Percentiles rank a stretch among this genome's conserved stretches.
Conservation (phyloP, 1,140 invertebrate species). For the Laupala kohalensis region DNA sequence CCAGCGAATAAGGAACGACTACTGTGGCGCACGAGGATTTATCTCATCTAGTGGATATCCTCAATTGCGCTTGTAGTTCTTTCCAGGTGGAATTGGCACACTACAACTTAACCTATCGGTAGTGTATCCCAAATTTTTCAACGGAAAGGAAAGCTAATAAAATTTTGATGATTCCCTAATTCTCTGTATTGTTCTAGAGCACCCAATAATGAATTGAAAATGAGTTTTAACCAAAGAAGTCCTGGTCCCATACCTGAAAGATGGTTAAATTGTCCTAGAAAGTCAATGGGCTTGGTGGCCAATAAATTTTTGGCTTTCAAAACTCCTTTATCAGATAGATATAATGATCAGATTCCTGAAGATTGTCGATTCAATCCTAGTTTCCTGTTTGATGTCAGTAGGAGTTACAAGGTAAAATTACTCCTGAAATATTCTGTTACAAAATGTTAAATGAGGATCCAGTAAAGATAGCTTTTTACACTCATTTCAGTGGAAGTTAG, state of each 20-base stretch:
- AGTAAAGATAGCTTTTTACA: neutral
- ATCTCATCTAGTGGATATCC: too few relatives aligned
- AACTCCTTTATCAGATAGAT: constrained; percentile 67
- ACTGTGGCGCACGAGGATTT: too few relatives aligned
- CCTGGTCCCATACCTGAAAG: constrained; percentile 65
- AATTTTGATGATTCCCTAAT: too few relatives aligned
- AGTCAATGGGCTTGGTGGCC: constrained; percentile 55
- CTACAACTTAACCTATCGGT: too few relatives aligned
- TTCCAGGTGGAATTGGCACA: too few relatives aligned
- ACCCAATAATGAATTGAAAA: neutral
- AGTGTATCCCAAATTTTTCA: too few relatives aligned
- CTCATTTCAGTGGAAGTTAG: constrained; percentile 56
- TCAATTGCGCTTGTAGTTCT: too few relatives aligned
- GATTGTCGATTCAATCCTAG: constrained; percentile 66
- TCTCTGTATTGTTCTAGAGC: too few relatives aligned
- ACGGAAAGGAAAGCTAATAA: too few relatives aligned
- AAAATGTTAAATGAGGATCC: neutral
- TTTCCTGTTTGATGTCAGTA: constrained; percentile 65
- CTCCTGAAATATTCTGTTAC: too few relatives aligned
- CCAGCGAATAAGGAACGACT: too few relatives aligned
- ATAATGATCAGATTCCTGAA: constrained; percentile 66
- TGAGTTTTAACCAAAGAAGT: constrained; percentile 20
- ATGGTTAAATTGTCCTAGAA: constrained; percentile 87
- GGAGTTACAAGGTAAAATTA: constrained; percentile 59
- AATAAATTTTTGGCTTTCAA: constrained; percentile 86